Evolutionary conservation across 1,140 invertebrate genomes (phyloP).

Genomic region (Sitobion miscanthi): DNA sequence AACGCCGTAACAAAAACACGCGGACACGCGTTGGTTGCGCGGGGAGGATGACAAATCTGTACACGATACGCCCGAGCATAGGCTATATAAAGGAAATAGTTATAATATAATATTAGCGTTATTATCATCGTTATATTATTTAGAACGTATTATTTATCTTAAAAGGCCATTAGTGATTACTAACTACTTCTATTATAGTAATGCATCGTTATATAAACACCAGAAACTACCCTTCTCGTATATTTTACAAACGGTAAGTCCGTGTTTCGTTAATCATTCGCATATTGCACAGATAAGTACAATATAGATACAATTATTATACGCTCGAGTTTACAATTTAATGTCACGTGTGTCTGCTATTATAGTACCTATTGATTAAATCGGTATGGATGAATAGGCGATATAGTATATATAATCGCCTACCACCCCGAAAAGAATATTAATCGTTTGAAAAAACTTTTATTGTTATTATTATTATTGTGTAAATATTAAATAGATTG

Average conservation of each 20-base stretch:
- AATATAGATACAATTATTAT: neutral
- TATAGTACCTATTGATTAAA: neutral
- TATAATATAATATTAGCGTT: no score
- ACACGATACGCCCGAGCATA: neutral
- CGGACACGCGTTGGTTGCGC: neutral
- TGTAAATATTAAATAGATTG: neutral
- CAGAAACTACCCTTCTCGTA: neutral
- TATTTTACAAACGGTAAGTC: neutral
- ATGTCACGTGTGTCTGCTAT: neutral
- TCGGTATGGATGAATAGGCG: neutral
- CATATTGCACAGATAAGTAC: neutral
- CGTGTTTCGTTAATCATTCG: neutral
- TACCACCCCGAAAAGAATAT: neutral
- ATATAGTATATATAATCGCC: neutral
- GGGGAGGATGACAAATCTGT: neutral
- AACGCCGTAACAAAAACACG: constrained; percentile 19
- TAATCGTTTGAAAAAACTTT: neutral
- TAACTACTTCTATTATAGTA: no score
- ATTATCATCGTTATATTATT: no score
- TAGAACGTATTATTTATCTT: no score
- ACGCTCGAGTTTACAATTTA: neutral
- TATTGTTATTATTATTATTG: neutral
- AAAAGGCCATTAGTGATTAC: no score
- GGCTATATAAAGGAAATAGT: neutral
- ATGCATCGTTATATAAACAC: neutral